Base-by-base conservation (phyloP, 2,113 vertebrate genomes). In the Paracanthobrama guichenoti region DNA sequence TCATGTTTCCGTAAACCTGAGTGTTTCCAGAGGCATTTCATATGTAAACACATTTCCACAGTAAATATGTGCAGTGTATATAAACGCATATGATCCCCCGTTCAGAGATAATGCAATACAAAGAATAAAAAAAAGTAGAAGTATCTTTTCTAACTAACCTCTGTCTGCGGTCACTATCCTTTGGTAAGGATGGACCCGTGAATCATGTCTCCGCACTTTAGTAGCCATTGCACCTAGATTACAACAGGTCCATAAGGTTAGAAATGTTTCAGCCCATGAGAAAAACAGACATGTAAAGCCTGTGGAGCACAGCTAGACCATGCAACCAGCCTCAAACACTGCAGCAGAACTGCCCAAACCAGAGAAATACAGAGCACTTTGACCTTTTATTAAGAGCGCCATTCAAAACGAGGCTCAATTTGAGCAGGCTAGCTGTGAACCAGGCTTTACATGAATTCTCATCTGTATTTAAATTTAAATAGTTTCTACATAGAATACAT, bases 111-210 rank as follows among this genome's bases (percentile, higher is more conserved):
- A 55, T 42, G 66, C 26, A 77, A 82, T 9, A 83, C 26, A 31
- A 78, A 48, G 31, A 89, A 86, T 35, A 22, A 90, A 76, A 90
- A 76, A 88, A 89, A 86, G 35, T 57, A 87, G 90, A 90, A 92
- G 86, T 90, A 89, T 90, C 91, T 92, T 89, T 91, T 92, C 95
- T 94, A 94, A 95, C 95, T 95, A 93, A 95, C 95, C 95, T 95
- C 95, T 94, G 94, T 95, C 95, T 93, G 94, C 88, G 93, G 95
- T 95, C 95, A 95, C 95, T 94, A 95, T 95, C 95, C 95, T 95
- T 95, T 95, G 95, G 95, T 95, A 95, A 95, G 95, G 95, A 95
- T 95, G 95, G 93, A 95, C 95, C 91, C 95, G 94, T 87, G 94
- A 92, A 92, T 95, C 95, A 94, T 95, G 95, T 90, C 95, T 93